Evolutionary conservation across 2,113 vertebrate genomes (phyloP).

Genomic region (Thalassarche chlororhynchos): DNA sequence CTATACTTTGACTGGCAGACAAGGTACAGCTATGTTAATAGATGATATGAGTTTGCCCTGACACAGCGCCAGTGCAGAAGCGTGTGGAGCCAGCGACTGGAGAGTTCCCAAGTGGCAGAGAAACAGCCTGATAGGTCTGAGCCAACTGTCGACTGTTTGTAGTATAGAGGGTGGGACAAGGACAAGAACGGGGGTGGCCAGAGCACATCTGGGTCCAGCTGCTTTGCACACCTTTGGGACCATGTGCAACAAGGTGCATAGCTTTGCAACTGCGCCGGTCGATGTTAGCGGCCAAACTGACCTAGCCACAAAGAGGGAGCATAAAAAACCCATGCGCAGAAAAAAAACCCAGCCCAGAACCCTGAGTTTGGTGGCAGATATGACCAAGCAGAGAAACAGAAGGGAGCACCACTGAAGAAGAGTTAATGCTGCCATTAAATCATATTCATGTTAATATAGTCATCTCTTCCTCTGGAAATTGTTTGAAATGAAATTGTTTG

Average conservation of each 20-base stretch:
- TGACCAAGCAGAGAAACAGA: not conserved
- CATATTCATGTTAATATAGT: constrained; percentile 37
- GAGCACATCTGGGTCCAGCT: not conserved
- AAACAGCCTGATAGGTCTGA: not conserved
- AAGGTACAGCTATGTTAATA: not conserved
- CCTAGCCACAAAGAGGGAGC: not conserved
- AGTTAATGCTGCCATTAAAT: constrained; percentile 60
- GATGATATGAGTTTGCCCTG: not conserved
- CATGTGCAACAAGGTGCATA: not conserved
- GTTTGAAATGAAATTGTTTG: constrained; percentile 35
- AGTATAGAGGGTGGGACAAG: not conserved
- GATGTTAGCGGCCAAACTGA: not conserved
- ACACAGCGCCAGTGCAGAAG: accelerated
- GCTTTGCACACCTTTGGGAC: not conserved
- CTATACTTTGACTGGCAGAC: not conserved
- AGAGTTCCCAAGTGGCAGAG: not conserved
- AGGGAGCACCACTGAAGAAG: not conserved
- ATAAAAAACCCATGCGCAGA: not conserved
- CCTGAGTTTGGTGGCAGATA: not conserved
- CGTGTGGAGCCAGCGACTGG: not conserved
- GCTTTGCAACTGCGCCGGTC: accelerated
- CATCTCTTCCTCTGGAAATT: constrained; percentile 44
- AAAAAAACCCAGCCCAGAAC: not conserved
- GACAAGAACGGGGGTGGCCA: not conserved
- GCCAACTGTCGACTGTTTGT: not conserved